phyloP scores from a whole-genome alignment of 2,888 invertebrate species.

The Ormyrus thymus region DNA sequence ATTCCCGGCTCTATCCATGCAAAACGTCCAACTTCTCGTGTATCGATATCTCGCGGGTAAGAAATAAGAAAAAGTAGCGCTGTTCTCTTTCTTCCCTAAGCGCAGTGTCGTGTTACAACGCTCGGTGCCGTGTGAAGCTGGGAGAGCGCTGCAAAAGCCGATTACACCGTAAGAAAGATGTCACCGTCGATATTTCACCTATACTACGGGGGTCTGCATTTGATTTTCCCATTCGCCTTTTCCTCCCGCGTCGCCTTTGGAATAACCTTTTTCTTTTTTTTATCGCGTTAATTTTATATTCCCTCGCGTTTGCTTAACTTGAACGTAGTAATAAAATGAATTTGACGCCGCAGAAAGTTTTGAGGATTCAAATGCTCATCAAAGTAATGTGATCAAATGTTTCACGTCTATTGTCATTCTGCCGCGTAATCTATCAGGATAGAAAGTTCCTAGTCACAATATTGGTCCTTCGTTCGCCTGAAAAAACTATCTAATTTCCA shows the following conservation, averaged over 20 bases:
- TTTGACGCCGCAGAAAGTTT: too few relatives aligned
- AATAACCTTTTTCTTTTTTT: too few relatives aligned
- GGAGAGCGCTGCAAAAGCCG: slow-evolving; percentile 40
- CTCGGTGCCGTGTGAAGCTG: slow-evolving; percentile 37
- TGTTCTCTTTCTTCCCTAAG: slow-evolving; percentile 22
- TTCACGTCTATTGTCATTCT: too few relatives aligned
- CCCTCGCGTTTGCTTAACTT: too few relatives aligned
- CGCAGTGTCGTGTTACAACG: slow-evolving; percentile 41
- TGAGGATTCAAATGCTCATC: background rate
- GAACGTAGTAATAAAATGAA: too few relatives aligned
- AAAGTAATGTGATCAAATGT: background rate
- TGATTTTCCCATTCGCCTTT: slow-evolving; percentile 36
- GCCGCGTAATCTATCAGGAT: too few relatives aligned
- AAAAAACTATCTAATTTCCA: too few relatives aligned
- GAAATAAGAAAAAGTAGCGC: slow-evolving; percentile 48
- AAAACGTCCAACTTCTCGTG: slow-evolving; percentile 49
- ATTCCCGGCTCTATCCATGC: slow-evolving; percentile 35
- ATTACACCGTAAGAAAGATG: slow-evolving; percentile 52
- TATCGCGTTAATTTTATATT: too few relatives aligned
- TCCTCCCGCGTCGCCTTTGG: too few relatives aligned
- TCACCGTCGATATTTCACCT: slow-evolving; percentile 42
- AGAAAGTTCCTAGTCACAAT: too few relatives aligned
- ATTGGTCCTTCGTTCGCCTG: too few relatives aligned
- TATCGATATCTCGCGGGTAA: slow-evolving; percentile 42
- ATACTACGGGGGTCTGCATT: background rate